These are phyloP conservation scores for Harmothoe impar DNA, from an alignment of 2,888 invertebrate genomes.

Conservation along the genomic window DNA sequence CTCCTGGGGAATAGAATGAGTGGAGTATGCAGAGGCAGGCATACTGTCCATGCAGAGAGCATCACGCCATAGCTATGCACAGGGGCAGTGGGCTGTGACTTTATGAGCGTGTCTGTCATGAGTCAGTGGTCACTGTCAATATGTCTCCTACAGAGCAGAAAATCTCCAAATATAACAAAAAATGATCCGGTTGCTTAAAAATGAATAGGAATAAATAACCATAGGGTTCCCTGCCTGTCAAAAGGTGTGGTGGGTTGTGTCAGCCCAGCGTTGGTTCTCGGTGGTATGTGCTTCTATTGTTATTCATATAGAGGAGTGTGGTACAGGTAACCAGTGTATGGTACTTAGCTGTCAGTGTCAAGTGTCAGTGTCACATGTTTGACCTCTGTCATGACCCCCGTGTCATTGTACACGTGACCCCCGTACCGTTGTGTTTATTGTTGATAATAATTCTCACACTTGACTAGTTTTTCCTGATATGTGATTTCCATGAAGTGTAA, in stretches of 20 bases:
- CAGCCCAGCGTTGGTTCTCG: too few species aligned
- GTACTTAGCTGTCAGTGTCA: not conserved
- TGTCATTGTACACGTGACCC: not conserved
- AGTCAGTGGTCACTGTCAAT: not conserved
- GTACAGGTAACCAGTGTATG: too few species aligned
- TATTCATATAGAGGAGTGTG: too few species aligned
- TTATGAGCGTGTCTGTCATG: not conserved
- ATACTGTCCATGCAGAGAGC: not conserved
- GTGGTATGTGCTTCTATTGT: too few species aligned
- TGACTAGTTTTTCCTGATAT: not conserved
- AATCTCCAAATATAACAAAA: not conserved
- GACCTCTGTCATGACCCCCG: constrained; percentile 3
- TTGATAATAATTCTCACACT: constrained; percentile 10
- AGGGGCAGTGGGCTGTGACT: not conserved
- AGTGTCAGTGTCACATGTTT: not conserved
- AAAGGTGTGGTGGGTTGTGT: not conserved
- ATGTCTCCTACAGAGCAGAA: constrained; percentile 28
- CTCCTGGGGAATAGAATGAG: too few species aligned
- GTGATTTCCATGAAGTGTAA: not conserved
- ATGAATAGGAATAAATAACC: too few species aligned
- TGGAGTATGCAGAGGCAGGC: not conserved
- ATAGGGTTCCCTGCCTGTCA: not conserved
- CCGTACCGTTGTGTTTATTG: not conserved
- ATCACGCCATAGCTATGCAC: not conserved
- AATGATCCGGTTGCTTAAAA: not conserved